Base-by-base conservation (phyloP, 2,797 vertebrate species). In the Enteromius thamalakanensis region DNA sequence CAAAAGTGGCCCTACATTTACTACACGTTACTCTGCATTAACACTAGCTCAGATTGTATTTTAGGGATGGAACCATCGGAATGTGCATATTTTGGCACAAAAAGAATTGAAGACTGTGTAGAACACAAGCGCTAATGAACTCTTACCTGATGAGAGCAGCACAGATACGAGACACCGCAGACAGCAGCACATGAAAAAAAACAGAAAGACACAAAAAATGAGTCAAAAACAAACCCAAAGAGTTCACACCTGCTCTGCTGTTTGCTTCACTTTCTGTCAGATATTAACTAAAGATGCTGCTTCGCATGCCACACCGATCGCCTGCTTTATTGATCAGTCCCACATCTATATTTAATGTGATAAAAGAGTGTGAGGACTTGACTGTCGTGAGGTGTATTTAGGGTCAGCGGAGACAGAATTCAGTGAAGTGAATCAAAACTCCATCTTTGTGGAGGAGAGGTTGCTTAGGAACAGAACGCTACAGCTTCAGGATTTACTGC, bases 391-490 rank as follows among this genome's bases (percentile, higher is more conserved):
- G 34, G 70, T 76, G 47, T 78, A 69, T 87, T 69, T 69, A 62
- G 81, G 82, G 72, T 88, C 75, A 78, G 55, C 15, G 23, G 34
- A 80, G 76, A 12, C 40, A 49, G 62, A 74, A 15, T 53, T 76
- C 14, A 51, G 60, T 5, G 55, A 2, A 2, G 3, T 1, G 23
- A n/a, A 75, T 55, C 42, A 42, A 12, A 47, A 21, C 10, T 42
- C 40, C 40, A 42, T 42, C 40, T 42, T 42, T 79, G 65, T 78
- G 76, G 58, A 83, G 75, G 60, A 60, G 37, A 37, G 90, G 93
- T 95, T 94, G 94, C 93, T 92, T 92, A 92, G 94, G 80, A 86
- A 91, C 89, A 87, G 85, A 84, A 84, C 37, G 80, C 64, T 78
- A 84, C 83, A 74, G 84, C 23, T 74, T 74, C 34, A 6, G 34